These are phyloP conservation scores for Branchellion lobata DNA, from an alignment of 2,888 invertebrate genomes.

Conservation along the genomic window DNA sequence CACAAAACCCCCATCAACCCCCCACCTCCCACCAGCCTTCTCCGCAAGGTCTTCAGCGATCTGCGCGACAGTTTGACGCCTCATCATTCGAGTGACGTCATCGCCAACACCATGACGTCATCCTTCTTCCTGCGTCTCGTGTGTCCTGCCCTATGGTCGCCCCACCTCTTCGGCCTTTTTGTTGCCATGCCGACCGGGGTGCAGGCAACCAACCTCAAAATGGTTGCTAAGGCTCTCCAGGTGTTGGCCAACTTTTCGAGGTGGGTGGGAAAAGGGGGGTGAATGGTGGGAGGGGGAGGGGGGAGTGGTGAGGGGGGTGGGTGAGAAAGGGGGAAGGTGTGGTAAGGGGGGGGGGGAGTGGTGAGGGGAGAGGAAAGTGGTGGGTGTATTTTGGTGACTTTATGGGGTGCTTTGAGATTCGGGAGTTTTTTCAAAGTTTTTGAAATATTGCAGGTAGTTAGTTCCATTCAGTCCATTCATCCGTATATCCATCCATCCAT, in stretches of 20 bases:
- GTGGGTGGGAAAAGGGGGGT: conserved; percentile 52
- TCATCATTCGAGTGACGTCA: conserved; percentile 79
- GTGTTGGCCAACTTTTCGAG: conserved; percentile 91
- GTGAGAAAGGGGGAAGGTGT: too few species aligned
- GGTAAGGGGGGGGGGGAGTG: too few species aligned
- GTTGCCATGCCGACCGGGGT: conserved; percentile 85
- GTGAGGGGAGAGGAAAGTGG: too few species aligned
- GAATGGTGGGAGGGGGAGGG: not conserved
- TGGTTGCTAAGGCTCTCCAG: conserved; percentile 90
- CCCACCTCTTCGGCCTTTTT: conserved; percentile 86
- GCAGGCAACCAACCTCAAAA: conserved; percentile 83
- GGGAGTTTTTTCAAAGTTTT: too few species aligned
- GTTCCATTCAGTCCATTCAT: too few species aligned
- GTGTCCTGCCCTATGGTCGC: conserved; percentile 89
- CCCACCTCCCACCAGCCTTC: conserved; percentile 54
- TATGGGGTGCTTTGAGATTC: too few species aligned
- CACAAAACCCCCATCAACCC: too few species aligned
- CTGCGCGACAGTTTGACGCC: conserved; percentile 75
- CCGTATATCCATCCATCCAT: too few species aligned
- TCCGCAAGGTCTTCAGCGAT: conserved; percentile 72
- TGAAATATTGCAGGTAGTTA: too few species aligned
- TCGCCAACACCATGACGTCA: conserved; percentile 88
- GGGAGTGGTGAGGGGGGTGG: too few species aligned
- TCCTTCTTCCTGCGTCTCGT: conserved; percentile 90
- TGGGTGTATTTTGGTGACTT: too few species aligned